Percentiles rank a stretch among this genome's conserved stretches.
These are phyloP conservation scores for Malacoctenus gilli DNA, from an alignment of 2,797 vertebrate species.

Conservation along the genomic window DNA sequence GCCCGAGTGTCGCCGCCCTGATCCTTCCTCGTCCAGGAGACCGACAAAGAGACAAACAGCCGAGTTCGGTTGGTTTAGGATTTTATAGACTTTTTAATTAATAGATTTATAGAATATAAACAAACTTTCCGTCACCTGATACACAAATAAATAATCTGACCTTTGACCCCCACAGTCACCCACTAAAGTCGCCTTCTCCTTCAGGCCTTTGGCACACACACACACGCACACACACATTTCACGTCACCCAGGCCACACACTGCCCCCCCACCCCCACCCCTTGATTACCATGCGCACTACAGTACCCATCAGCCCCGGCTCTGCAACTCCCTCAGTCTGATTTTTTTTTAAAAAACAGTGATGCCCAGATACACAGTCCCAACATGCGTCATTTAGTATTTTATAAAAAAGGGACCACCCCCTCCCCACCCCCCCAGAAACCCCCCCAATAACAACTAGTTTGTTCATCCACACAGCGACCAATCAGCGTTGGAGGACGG, in stretches of 20 bases:
- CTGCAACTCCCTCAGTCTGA: no score
- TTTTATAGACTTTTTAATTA: conserved; percentile 77
- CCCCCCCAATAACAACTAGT: neutral
- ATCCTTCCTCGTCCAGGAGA: no score
- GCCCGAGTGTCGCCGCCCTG: no score
- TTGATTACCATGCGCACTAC: neutral
- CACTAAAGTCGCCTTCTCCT: conserved; percentile 2
- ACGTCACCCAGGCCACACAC: conserved; percentile 7
- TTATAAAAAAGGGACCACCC: conserved; percentile 44
- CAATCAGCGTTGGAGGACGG: conserved; percentile 16
- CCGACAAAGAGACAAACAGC: neutral
- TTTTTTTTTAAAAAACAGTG: conserved; percentile 41
- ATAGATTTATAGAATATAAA: conserved; percentile 78
- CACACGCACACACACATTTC: neutral
- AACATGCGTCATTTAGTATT: conserved; percentile 51
- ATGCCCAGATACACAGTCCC: conserved; percentile 15
- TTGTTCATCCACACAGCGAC: conserved; percentile 20
- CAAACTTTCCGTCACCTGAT: conserved; percentile 56
- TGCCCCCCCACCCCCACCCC: no score
- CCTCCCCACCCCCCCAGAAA: conserved; percentile 1
- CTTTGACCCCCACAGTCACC: conserved; percentile 36
- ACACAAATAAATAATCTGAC: conserved; percentile 81
- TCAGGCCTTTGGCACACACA: conserved; percentile 59
- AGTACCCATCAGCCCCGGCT: conserved; percentile 42
- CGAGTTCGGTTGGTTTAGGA: conserved; percentile 21